phyloP scores from a whole-genome alignment of 2,113 vertebrate genomes.

The Danionella cerebrum region DNA sequence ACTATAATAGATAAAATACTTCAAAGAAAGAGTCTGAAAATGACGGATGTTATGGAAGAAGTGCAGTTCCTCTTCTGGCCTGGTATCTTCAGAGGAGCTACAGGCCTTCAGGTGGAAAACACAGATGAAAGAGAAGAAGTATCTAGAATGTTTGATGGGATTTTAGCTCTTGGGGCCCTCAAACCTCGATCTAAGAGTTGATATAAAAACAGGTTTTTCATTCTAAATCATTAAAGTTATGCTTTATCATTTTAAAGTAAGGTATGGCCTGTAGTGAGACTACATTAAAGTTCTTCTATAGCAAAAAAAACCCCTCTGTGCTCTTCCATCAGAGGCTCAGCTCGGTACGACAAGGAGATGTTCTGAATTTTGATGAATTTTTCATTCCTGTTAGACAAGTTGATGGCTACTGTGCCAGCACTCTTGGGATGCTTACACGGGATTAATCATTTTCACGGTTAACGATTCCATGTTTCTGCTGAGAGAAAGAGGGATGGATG shows the following conservation, averaged over 20 bases:
- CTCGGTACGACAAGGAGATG: neutral
- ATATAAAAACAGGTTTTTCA: neutral
- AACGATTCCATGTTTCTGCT: constrained; percentile 32
- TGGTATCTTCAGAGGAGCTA: constrained; percentile 39
- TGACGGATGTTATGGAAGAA: neutral
- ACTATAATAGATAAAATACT: no score
- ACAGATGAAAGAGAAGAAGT: constrained; percentile 17
- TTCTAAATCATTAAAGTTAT: neutral
- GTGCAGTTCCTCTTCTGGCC: constrained; percentile 35
- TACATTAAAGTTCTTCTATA: neutral
- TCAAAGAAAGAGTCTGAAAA: neutral
- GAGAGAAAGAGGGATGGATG: constrained; percentile 35
- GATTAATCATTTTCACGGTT: constrained; percentile 45
- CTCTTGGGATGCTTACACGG: constrained; percentile 30
- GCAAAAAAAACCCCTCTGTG: neutral
- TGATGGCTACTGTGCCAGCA: constrained; percentile 26
- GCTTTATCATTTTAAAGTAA: neutral
- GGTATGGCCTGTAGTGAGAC: no score
- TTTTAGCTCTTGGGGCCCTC: neutral
- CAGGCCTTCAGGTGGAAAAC: constrained; percentile 26
- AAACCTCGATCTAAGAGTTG: neutral
- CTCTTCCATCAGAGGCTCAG: neutral
- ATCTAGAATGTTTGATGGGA: neutral
- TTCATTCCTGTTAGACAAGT: constrained; percentile 38
- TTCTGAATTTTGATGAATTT: constrained; percentile 45